A percentile compares a stretch with the other conserved stretches of the same genome.
phyloP scores from a whole-genome alignment of 35 echinoderm and acorn worm genomes.

The Heliocidaris erythrogramma region DNA sequence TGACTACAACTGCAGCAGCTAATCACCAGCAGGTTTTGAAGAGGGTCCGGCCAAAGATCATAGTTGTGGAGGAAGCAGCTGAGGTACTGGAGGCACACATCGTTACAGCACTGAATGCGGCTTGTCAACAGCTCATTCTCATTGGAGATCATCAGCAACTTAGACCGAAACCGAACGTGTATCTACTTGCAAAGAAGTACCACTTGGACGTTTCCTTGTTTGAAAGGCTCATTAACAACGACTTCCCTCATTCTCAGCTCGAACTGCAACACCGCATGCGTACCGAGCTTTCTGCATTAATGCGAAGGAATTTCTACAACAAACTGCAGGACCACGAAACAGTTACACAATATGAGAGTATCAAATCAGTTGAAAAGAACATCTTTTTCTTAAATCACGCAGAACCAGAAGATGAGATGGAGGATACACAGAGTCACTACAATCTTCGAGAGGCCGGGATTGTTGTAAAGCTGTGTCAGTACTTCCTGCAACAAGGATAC shows the following conservation, averaged over 20 bases:
- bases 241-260: too few relatives aligned
- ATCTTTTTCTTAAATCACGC: slow-evolving; percentile 84
- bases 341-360: slow-evolving; percentile 58
- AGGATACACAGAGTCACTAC: slow-evolving; percentile 74
- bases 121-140: slow-evolving; percentile 81
- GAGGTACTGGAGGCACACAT: too few relatives aligned
- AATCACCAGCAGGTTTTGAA: too few relatives aligned
- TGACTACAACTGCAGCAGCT: too few relatives aligned
- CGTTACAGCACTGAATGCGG: not conserved
- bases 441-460: slow-evolving; percentile 80
- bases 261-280: too few relatives aligned
- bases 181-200: slow-evolving; percentile 68
- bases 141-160: slow-evolving; percentile 94
- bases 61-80: too few relatives aligned
- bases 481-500: slow-evolving; percentile 90
- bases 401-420: slow-evolving; percentile 47
- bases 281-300: too few relatives aligned
- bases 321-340: slow-evolving; percentile 63
- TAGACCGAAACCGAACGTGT: slow-evolving; percentile 86
- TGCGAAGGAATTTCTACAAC: slow-evolving; percentile 56
- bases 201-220: slow-evolving; percentile 85
- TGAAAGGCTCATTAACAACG: slow-evolving; percentile 50
- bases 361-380: slow-evolving; percentile 64
- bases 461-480: slow-evolving; percentile 69
- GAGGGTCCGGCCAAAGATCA: too few relatives aligned